phyloP scores from a whole-genome alignment of 2,113 vertebrate species.

The Pelecanus crispus region DNA sequence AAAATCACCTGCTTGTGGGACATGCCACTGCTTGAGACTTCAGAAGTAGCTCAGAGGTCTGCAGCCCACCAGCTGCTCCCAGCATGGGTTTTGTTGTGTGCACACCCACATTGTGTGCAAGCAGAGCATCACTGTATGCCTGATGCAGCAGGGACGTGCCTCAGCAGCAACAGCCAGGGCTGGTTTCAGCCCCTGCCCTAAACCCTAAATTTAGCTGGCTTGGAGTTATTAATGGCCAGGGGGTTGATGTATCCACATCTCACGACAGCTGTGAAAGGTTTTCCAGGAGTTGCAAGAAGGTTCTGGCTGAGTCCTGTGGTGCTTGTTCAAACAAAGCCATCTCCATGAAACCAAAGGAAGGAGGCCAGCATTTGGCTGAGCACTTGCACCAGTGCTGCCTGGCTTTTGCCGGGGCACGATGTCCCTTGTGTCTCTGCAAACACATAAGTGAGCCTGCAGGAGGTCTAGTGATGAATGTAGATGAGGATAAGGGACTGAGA shows the following conservation, averaged over 20 bases:
- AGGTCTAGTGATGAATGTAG: not conserved
- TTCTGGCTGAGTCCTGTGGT: not conserved
- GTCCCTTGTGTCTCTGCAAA: not conserved
- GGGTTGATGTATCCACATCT: not conserved
- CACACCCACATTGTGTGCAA: not conserved
- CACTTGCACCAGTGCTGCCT: accelerated
- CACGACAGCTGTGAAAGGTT: not conserved
- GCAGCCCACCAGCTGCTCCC: not conserved
- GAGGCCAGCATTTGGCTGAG: accelerated
- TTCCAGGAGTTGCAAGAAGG: not conserved
- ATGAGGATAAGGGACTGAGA: not conserved
- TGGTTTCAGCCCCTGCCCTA: not conserved
- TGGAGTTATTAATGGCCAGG: not conserved
- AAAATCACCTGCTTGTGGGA: not conserved
- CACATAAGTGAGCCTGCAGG: not conserved
- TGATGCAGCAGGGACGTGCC: accelerated
- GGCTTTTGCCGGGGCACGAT: not conserved
- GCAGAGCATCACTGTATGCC: not conserved
- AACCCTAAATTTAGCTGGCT: not conserved
- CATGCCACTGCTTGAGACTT: not conserved
- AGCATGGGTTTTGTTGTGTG: accelerated
- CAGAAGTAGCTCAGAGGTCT: not conserved
- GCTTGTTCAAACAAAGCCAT: not conserved
- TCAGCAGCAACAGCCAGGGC: not conserved
- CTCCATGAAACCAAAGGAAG: not conserved